A percentile compares a stretch with the other conserved stretches of the same genome.
Evolutionary conservation across 2,797 vertebrate genomes (phyloP).

Genomic region (Acipenser transmontanus): DNA sequence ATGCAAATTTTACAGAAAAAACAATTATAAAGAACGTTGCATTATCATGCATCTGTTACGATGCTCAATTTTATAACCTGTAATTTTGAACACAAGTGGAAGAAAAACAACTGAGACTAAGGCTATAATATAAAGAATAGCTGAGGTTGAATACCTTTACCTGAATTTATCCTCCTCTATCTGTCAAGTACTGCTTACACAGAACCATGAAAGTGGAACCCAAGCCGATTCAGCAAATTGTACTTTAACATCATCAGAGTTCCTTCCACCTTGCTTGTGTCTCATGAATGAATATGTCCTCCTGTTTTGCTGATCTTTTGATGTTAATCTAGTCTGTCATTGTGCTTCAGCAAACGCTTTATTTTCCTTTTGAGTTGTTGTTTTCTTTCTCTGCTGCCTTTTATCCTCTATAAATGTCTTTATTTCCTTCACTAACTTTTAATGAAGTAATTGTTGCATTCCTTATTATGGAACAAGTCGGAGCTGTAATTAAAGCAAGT

Average conservation of each 20-base stretch:
- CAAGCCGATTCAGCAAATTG: conserved; percentile 74
- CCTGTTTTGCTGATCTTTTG: conserved; percentile 70
- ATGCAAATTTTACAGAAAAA: conserved; percentile 62
- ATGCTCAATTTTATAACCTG: conserved; percentile 27
- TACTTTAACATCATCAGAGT: conserved; percentile 76
- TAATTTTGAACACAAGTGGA: conserved; percentile 20
- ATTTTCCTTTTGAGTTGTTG: conserved; percentile 63
- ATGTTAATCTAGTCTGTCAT: conserved; percentile 73
- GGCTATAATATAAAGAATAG: too few species aligned
- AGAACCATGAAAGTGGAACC: conserved; percentile 72
- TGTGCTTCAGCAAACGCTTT: conserved; percentile 53
- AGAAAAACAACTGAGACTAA: too few species aligned
- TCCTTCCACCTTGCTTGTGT: conserved; percentile 72
- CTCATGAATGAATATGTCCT: conserved; percentile 64
- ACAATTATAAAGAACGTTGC: conserved; percentile 46
- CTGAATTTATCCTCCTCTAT: conserved; percentile 40
- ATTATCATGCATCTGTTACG: conserved; percentile 12
- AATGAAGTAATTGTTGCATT: conserved; percentile 67
- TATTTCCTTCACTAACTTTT: conserved; percentile 55
- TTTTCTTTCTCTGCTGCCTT: conserved; percentile 53
- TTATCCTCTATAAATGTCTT: conserved; percentile 49
- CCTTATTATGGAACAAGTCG: conserved; percentile 62
- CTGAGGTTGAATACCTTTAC: neutral
- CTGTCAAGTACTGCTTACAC: conserved; percentile 58
- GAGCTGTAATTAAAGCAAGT: conserved; percentile 64